Evolutionary conservation across 1,140 invertebrate genomes (phyloP), one percentile per base, ranked within the genome.

Genomic region (Vanessa tameamea): DNA sequence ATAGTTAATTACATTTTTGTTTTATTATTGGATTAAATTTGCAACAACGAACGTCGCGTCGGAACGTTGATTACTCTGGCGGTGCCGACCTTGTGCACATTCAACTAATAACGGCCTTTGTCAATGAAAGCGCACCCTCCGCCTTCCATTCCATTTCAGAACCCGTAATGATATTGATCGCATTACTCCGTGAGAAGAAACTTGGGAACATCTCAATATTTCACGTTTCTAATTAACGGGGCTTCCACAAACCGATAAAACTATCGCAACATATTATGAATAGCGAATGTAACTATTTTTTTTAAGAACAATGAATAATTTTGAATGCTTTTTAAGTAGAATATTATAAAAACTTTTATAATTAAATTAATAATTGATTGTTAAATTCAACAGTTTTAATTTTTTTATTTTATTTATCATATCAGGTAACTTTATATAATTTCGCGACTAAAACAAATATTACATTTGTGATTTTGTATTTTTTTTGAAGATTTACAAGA

Each of bases 121-220:
- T 81, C 79, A 84, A 81, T 85, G 79, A 72, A 80, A 76, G 76
- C 76, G 69, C 66, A 69, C 76, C 59, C 80, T 75, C 79, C 82
- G 69, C 80, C 64, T 72, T 82, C 79, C 81, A 78, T 82, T 86
- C 77, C 80, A 83, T 80, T 82, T 83, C 78, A 80, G 76, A 82
- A 82, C 77, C 79, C 69, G 77, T 83, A 85, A 83, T 83, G 83
- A 84, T 85, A 85, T 85, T 79, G 82, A 81, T 82, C 78, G 79
- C 69, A 85, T 86, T 85, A 82, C 74, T 73, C 76, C 77, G 76
- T 67, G 70, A 79, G 65, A 81, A 70, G 81, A 85, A 84, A 81
- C 72, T 69, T 59, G 50, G 70, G 70, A 75, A 83, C 76, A 78
- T 82, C 72, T 75, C 77, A 75, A 85, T 85, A 87, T 87, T 85